A percentile compares a stretch with the other conserved stretches of the same genome.
These are phyloP conservation scores for Rhinella marina DNA, from an alignment of 2,797 vertebrate genomes.

Conservation along the genomic window DNA sequence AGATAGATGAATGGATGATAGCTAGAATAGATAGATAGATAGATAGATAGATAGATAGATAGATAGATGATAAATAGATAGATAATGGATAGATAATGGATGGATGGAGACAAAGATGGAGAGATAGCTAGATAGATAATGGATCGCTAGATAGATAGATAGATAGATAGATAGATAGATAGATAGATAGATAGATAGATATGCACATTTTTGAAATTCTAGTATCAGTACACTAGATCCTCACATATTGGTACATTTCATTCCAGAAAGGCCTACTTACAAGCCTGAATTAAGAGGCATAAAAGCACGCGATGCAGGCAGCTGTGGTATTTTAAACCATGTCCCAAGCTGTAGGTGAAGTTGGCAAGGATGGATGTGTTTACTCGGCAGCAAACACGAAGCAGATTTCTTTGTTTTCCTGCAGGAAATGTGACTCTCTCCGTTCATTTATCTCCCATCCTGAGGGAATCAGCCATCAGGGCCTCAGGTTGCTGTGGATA, in stretches of 20 bases:
- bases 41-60: constrained; percentile 1
- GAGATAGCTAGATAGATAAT: no score
- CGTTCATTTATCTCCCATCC: constrained; percentile 59
- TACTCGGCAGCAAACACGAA: constrained; percentile 62
- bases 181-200: no score
- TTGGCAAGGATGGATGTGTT: constrained; percentile 62
- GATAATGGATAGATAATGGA: no score
- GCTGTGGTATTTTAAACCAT: constrained; percentile 53
- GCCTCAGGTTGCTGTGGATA: constrained; percentile 9
- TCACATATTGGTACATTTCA: neutral
- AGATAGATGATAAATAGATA: constrained; percentile 19
- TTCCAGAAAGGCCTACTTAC: constrained; percentile 16
- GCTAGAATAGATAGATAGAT: neutral
- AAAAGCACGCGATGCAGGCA: constrained; percentile 42
- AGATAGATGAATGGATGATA: neutral
- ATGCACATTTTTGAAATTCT: no score
- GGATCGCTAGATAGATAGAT: no score
- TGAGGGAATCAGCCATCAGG: constrained; percentile 48
- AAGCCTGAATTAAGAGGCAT: constrained; percentile 13
- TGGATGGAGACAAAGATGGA: no score
- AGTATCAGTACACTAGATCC: neutral
- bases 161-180: no score
- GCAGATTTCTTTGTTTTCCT: constrained; percentile 63
- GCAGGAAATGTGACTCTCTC: constrained; percentile 57
- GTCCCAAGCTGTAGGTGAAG: constrained; percentile 58